phyloP scores from a whole-genome alignment of 2,888 invertebrate genomes.

The Nudaria mundana region DNA sequence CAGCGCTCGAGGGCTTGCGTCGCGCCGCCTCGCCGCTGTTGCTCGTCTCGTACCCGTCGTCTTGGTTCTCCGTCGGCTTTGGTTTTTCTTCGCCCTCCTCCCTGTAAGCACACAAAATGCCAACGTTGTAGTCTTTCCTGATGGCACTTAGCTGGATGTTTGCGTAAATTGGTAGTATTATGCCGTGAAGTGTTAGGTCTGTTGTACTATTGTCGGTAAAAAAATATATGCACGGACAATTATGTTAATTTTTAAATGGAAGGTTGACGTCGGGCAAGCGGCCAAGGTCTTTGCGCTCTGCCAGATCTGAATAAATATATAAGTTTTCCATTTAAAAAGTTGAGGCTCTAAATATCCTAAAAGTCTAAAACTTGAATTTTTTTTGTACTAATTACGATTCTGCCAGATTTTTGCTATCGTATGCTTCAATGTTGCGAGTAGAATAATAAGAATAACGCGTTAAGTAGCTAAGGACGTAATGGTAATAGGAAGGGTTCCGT shows the following conservation, averaged over 20 bases:
- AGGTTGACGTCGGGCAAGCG: too few species aligned
- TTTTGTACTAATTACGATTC: not conserved
- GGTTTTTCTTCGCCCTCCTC: constrained; percentile 78
- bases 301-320: too few species aligned
- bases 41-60: constrained; percentile 95
- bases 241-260: too few species aligned
- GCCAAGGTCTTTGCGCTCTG: too few species aligned
- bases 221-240: too few species aligned
- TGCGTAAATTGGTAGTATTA: too few species aligned
- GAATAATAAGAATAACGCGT: not conserved
- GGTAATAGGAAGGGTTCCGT: constrained; percentile 1
- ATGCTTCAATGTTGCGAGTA: not conserved
- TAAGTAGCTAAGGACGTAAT: constrained; percentile 3
- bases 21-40: constrained; percentile 82
- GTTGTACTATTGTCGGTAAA: too few species aligned
- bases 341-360: too few species aligned
- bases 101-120: constrained; percentile 47
- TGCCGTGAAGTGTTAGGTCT: too few species aligned
- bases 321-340: too few species aligned
- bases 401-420: not conserved
- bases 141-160: too few species aligned
- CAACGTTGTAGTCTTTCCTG: not conserved
- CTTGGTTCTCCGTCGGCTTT: constrained; percentile 86
- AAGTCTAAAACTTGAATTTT: too few species aligned
- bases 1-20: constrained; percentile 64